Percentiles rank a stretch among this genome's conserved stretches.
Evolutionary conservation across 2,888 invertebrate species (phyloP).

Genomic region (Amblyjoppa fuscipennis): DNA sequence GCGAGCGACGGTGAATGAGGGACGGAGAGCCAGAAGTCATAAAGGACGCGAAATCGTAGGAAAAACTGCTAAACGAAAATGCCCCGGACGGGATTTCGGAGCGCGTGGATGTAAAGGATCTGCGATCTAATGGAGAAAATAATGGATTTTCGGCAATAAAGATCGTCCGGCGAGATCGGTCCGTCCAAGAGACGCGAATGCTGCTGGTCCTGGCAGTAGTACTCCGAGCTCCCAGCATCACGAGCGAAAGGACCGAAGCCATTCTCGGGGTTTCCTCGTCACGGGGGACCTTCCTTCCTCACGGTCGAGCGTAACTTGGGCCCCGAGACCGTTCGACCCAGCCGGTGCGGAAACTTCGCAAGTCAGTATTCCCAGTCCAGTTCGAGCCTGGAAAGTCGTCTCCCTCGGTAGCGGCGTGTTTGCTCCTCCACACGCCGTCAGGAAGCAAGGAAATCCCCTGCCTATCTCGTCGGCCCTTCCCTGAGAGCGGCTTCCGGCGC

Average conservation of each 20-base stretch:
- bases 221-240: conserved; percentile 46
- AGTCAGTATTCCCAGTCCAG: conserved; percentile 36
- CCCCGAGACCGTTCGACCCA: conserved; percentile 19
- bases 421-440: conserved; percentile 37
- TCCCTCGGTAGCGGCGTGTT: conserved; percentile 37
- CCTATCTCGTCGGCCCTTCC: conserved; percentile 12
- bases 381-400: conserved; percentile 36
- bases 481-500: conserved; percentile 70
- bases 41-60: conserved; percentile 83
- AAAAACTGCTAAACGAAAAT: conserved; percentile 85
- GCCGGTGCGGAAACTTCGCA: conserved; percentile 18
- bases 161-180: conserved; percentile 82
- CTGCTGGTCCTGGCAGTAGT: conserved; percentile 55
- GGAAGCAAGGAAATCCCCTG: conserved; percentile 54
- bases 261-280: conserved; percentile 71
- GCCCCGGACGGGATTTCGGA: conserved; percentile 72
- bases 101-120: conserved; percentile 72
- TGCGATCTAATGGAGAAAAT: conserved; percentile 84
- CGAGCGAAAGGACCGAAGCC: conserved; percentile 68
- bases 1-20: conserved; percentile 62
- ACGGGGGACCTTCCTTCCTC: conserved; percentile 66
- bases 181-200: conserved; percentile 69
- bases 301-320: conserved; percentile 11
- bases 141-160: conserved; percentile 85
- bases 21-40: conserved; percentile 77